phyloP scores from a whole-genome alignment of 92 coral and sea anemone genomes.

The Palythoa heliodiscus region DNA sequence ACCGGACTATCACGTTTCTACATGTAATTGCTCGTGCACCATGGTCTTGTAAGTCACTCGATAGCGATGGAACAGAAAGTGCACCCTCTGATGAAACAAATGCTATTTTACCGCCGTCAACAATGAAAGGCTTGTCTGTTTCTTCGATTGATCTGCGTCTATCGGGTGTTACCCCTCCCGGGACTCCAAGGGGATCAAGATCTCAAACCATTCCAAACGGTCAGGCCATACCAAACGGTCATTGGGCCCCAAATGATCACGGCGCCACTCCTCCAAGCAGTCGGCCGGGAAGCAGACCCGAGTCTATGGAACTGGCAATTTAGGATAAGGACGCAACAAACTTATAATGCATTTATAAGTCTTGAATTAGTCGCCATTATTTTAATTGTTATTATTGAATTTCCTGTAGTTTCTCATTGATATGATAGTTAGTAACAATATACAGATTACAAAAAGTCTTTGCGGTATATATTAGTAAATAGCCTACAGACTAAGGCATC shows the following conservation, averaged over 20 bases:
- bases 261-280: neutral
- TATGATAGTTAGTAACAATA: too few relatives aligned
- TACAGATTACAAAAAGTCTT: too few relatives aligned
- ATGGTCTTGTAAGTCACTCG: conserved; percentile 42
- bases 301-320: neutral
- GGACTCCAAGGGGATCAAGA: conserved; percentile 3
- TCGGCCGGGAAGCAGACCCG: neutral
- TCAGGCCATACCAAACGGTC: too few relatives aligned
- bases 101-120: neutral
- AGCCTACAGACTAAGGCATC: too few relatives aligned
- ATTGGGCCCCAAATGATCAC: neutral
- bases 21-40: conserved; percentile 70
- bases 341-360: too few relatives aligned
- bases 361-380: too few relatives aligned
- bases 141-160: conserved; percentile 3
- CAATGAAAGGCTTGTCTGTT: neutral
- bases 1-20: conserved; percentile 65
- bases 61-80: neutral
- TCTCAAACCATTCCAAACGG: neutral
- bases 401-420: too few relatives aligned
- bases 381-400: too few relatives aligned
- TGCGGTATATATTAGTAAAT: too few relatives aligned
- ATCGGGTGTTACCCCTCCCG: neutral
- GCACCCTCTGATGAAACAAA: neutral
- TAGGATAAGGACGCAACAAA: neutral